phyloP scores from a whole-genome alignment of 1,140 invertebrate genomes.

The Euborellia annulipes region DNA sequence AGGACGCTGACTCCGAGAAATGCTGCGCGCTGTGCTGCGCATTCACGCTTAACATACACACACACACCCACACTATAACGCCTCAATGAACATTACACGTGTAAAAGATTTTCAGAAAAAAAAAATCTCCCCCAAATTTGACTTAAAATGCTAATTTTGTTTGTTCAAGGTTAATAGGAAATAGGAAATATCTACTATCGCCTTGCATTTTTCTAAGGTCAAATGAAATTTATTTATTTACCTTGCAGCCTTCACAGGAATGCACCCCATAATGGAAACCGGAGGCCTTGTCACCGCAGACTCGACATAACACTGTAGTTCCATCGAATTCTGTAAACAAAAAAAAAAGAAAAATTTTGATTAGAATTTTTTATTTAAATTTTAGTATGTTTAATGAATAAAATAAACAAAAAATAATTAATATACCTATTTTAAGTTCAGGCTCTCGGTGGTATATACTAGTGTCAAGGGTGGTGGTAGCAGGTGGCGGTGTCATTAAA shows the following conservation, averaged over 20 bases:
- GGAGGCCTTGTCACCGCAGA: slow-evolving; percentile 98
- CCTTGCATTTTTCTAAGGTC: not conserved
- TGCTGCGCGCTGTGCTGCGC: slow-evolving; percentile 15
- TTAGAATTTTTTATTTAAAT: not conserved
- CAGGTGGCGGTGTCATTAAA: slow-evolving; percentile 37
- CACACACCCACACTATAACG: slow-evolving; percentile 5
- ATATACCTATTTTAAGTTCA: slow-evolving; percentile 39
- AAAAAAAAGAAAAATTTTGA: slow-evolving; percentile 21
- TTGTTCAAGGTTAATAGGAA: not conserved
- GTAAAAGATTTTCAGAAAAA: not conserved
- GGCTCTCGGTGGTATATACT: slow-evolving; percentile 37
- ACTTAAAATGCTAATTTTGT: not conserved
- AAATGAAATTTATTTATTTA: slow-evolving; percentile 36
- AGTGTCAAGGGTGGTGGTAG: too few relatives aligned
- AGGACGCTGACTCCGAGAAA: slow-evolving; percentile 27
- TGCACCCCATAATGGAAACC: slow-evolving; percentile 99
- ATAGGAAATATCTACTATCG: not conserved
- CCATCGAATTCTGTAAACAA: slow-evolving; percentile 92
- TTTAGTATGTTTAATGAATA: slow-evolving; percentile 1
- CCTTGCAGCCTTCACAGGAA: slow-evolving; percentile 99
- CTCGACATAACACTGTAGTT: slow-evolving; percentile 90
- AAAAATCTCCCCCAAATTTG: not conserved
- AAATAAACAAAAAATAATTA: not conserved
- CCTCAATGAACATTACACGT: not conserved
- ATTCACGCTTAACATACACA: slow-evolving; percentile 8